Evolutionary conservation across 2,888 invertebrate genomes (phyloP).

Genomic region (Entomobrya proxima): DNA sequence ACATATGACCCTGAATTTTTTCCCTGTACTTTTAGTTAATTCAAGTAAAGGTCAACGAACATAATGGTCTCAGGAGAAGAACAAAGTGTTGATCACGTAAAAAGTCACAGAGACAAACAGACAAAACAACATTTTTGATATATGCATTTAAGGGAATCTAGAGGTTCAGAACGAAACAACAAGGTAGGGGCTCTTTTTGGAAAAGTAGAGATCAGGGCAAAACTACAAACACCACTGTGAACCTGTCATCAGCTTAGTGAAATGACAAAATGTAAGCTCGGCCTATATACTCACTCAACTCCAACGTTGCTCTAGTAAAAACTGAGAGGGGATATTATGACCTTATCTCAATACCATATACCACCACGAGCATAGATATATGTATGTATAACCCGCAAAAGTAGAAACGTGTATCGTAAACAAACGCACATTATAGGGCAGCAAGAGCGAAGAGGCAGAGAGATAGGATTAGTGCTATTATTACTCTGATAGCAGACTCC

Average conservation of each 20-base stretch:
- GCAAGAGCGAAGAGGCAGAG: not conserved
- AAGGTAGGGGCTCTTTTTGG: not conserved
- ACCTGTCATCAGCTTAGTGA: conserved; percentile 58
- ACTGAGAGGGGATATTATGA: not conserved
- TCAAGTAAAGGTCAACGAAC: no score
- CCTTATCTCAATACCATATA: not conserved
- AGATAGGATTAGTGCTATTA: conserved; percentile 50
- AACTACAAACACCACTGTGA: conserved; percentile 40
- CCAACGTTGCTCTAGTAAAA: conserved; percentile 9
- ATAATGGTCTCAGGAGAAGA: no score
- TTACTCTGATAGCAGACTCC: conserved; percentile 41
- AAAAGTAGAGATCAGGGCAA: not conserved
- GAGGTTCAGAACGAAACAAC: not conserved
- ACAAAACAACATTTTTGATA: no score
- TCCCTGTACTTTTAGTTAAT: no score
- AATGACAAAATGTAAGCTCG: conserved; percentile 50
- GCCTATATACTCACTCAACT: conserved; percentile 46
- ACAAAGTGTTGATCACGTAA: no score
- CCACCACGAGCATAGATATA: not conserved
- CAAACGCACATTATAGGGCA: conserved; percentile 21
- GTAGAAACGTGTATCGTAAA: not conserved
- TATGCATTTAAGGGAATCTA: not conserved
- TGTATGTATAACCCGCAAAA: not conserved
- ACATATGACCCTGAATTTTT: no score
- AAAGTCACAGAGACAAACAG: no score